Evolutionary conservation across 1,140 invertebrate genomes (phyloP), one percentile per base, ranked within the genome.

Genomic region (Drosophila erecta): DNA sequence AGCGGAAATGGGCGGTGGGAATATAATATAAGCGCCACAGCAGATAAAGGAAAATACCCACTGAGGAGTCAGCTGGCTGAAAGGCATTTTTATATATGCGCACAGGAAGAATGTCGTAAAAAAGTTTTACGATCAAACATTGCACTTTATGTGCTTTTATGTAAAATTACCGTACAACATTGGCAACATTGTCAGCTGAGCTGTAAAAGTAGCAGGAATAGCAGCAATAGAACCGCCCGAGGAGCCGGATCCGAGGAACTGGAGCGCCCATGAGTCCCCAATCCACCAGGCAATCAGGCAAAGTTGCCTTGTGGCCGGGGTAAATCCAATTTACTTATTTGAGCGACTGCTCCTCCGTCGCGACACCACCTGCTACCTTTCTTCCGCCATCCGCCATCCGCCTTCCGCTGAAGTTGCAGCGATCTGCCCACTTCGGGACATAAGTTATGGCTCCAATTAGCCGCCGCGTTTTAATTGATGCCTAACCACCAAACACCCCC

Each of bases 81-180:
- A 76, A 70, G 64, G 72, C 79, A 79, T 77, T 87, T 89, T 87
- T 87, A 87, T 89, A 84, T 83, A 84, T 84, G 84, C 79, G 84
- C 78, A 89, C 84, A 84, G 84, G 84, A 89, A 89, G 80, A 89
- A 89, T 84, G 84, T 89, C 84, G 84, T 89, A 89, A 89, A 89
- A 89, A 89, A 89, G 85, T 89, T 89, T 89, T 89, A 89, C 84
- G 84, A 89, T 89, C 84, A 89, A 89, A 89, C 84, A 89, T 90
- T 89, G 84, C 84, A 89, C 79, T 89, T 89, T 89, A 89, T 89
- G 84, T 89, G 84, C 84, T 89, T 89, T 90, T 89, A 89, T 89
- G 84, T 89, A 89, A 89, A 89, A 89, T 89, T 89, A 89, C 84
- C 84, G 79, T 89, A 84, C 76, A 89, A 79, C 84, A 89, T 89